phyloP scores from a whole-genome alignment of 2,113 vertebrate genomes.

The Dasyurus viverrinus region DNA sequence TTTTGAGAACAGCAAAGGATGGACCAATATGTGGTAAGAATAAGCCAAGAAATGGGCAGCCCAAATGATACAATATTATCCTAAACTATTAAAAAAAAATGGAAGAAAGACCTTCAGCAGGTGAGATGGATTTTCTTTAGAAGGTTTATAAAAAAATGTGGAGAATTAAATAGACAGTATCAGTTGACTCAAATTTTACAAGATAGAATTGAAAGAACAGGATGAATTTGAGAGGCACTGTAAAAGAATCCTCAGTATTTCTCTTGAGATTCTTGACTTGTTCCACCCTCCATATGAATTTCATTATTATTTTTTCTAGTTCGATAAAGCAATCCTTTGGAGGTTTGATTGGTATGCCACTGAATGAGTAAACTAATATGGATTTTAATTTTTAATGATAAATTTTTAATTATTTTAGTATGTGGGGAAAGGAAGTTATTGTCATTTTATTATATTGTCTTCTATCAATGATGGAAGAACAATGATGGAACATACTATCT shows the following conservation, averaged over 20 bases:
- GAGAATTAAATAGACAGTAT: not conserved
- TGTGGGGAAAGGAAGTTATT: not conserved
- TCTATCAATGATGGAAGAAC: not conserved
- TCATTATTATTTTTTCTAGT: not conserved
- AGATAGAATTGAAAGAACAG: not conserved
- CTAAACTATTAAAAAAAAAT: not conserved
- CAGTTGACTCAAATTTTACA: not conserved
- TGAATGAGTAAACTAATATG: not conserved
- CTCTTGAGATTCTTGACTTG: not conserved
- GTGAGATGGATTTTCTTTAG: not conserved
- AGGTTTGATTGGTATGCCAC: not conserved
- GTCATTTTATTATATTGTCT: not conserved
- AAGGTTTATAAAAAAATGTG: not conserved
- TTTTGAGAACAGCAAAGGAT: not conserved
- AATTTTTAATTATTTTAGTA: not conserved
- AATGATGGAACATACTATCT: not conserved
- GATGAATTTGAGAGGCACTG: not conserved
- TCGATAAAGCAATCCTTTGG: not conserved
- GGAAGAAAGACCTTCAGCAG: not conserved
- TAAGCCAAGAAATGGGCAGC: not conserved
- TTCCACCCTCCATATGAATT: not conserved
- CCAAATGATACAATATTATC: not conserved
- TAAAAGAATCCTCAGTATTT: not conserved
- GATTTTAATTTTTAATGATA: not conserved
- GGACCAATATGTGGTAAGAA: not conserved